Evolutionary conservation across 2,797 vertebrate species (phyloP).

Genomic region (Pelodytes ibericus): DNA sequence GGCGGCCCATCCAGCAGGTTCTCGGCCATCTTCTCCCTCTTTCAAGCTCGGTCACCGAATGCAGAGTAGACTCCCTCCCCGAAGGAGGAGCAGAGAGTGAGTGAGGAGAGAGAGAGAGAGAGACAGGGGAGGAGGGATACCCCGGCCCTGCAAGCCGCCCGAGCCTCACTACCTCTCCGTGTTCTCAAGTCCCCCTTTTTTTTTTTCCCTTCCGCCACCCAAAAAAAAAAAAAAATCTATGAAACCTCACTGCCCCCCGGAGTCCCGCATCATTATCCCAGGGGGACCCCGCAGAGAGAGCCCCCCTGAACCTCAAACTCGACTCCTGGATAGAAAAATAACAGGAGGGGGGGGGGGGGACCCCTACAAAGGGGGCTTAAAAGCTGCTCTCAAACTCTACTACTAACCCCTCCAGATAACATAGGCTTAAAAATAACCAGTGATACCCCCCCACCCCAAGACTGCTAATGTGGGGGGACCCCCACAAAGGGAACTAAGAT

Average conservation of each 20-base stretch:
- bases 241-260: constrained; percentile 37
- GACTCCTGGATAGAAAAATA: not conserved
- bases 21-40: constrained; percentile 84
- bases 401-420: too few relatives aligned
- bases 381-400: not conserved
- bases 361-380: not conserved
- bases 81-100: constrained; percentile 37
- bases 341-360: constrained; percentile 2
- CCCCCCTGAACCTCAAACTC: constrained; percentile 20
- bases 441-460: not conserved
- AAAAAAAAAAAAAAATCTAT: not conserved
- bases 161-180: constrained; percentile 13
- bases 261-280: constrained; percentile 47
- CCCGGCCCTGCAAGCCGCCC: constrained; percentile 29
- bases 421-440: not conserved
- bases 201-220: not conserved
- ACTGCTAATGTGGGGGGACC: too few relatives aligned
- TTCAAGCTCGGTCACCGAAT: constrained; percentile 45
- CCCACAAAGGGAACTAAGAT: too few relatives aligned
- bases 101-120: not conserved
- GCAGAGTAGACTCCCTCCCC: constrained; percentile 37
- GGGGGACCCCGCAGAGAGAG: constrained; percentile 34
- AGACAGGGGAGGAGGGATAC: constrained; percentile 9
- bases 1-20: constrained; percentile 97
- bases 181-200: not conserved